phyloP scores from a whole-genome alignment of 2,888 invertebrate species.

The Dynastes hyllus region DNA sequence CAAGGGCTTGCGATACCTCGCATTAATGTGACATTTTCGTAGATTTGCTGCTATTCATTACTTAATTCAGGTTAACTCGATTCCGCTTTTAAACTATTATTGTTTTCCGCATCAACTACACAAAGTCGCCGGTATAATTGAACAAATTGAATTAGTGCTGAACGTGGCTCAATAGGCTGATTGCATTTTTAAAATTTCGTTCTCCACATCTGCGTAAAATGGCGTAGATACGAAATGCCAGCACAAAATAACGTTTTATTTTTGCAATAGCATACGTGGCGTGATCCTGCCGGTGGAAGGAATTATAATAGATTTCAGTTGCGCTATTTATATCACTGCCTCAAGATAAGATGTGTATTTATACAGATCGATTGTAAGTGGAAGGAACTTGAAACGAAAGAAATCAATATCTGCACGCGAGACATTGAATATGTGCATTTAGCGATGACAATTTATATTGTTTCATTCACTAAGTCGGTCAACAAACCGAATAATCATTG shows the following conservation, averaged over 20 bases:
- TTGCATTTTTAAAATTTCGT: too few species aligned
- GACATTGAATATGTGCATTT: not conserved
- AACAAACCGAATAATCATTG: not conserved
- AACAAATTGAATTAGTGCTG: not conserved
- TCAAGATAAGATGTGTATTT: too few species aligned
- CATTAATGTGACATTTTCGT: not conserved
- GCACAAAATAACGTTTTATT: too few species aligned
- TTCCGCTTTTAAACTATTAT: slow-evolving; percentile 1
- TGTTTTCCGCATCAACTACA: not conserved
- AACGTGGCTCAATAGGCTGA: too few species aligned
- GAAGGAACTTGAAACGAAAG: too few species aligned
- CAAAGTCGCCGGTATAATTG: not conserved
- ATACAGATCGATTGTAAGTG: too few species aligned
- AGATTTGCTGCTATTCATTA: not conserved
- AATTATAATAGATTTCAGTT: too few species aligned
- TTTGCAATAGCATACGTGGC: too few species aligned
- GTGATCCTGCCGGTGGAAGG: too few species aligned
- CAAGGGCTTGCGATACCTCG: not conserved
- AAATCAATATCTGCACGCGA: not conserved
- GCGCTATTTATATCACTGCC: too few species aligned
- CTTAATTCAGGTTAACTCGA: slow-evolving; percentile 14
- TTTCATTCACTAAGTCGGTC: not conserved
- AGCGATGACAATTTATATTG: not conserved
- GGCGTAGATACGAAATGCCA: too few species aligned
- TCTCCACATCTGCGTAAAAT: too few species aligned